These are phyloP conservation scores for Pteropus alecto DNA, from an alignment of 2,113 vertebrate genomes.

Conservation along the genomic window DNA sequence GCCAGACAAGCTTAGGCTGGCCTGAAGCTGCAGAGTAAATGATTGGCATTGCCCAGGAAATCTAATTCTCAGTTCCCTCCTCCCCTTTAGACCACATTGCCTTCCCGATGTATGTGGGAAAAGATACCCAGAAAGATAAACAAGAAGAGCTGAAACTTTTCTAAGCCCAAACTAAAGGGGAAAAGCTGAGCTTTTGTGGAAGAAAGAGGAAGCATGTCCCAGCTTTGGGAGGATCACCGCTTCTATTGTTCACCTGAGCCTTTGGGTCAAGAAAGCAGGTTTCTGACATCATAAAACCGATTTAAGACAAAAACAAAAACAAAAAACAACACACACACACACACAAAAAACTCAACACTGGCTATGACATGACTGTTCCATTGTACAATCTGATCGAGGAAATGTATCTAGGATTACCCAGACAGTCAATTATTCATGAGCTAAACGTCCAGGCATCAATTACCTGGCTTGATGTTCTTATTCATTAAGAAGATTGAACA, in stretches of 20 bases:
- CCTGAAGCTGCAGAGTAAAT: background rate
- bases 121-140: conserved; percentile 68
- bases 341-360: conserved; percentile 26
- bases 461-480: conserved; percentile 93
- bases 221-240: background rate
- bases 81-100: background rate
- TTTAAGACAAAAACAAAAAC: conserved; percentile 41
- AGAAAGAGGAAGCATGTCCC: background rate
- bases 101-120: conserved; percentile 70
- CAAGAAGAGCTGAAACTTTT: conserved; percentile 21
- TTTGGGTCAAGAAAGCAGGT: conserved; percentile 52
- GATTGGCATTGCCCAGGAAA: conserved; percentile 56
- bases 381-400: conserved; percentile 88
- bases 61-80: conserved; percentile 4
- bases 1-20: background rate
- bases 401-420: conserved; percentile 91
- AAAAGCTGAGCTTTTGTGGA: rapidly evolving
- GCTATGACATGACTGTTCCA: conserved; percentile 85
- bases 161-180: background rate
- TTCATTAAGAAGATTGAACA: conserved; percentile 98
- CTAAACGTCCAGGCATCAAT: conserved; percentile 93
- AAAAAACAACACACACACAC: background rate
- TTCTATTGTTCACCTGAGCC: conserved; percentile 35
- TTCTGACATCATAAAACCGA: conserved; percentile 65
- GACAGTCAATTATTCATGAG: conserved; percentile 96